Evolutionary conservation across 1,140 invertebrate genomes (phyloP), one percentile per base, ranked within the genome.

Genomic region (Bombus waltoni): DNA sequence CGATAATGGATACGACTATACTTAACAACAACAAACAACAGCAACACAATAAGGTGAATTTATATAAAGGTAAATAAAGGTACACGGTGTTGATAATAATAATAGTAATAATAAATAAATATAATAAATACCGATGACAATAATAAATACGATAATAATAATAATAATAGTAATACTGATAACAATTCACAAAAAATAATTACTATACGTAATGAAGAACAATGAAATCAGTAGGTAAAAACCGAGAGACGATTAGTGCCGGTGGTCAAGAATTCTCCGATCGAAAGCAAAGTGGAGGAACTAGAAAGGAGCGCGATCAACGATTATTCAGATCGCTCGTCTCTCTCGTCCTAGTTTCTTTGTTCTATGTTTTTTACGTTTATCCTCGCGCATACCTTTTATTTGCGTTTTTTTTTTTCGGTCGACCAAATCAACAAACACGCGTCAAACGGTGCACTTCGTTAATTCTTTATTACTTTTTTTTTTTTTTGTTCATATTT

Each of bases 91-190:
- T 53, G 68, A 90, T 92, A 89, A 88, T 72, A 71, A 71, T 42
- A 71, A 70, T 68, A 68, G 87, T 84, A 83, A 88, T 92, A 85
- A 92, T 89, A 82, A 81, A 92, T 88, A 89, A 81, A 92, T 88
- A 89, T 87, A 75, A 75, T 90, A 91, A 91, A 88, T 71, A 71
- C 10, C 38, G 22, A 70, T 40, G 35, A 86, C 59, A 44, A 79
- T 79, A 87, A 79, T 53, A 87, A 77, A 79, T 87, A 83, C 44
- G 78, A 82, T 87, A 75, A 38, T 83, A 87, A 79, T 75, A 70
- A 87, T 88, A 85, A 81, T 89, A 87, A 70, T 85, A 66, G 53
- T 66, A 85, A 81, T 89, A 88, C 74, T 85, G 68, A 65, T 62
- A 85, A 85, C 79, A 82, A 73, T 82, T 79, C 82, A 62, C 40